phyloP scores from a whole-genome alignment of 2,113 vertebrate species.

The Amblyopsis rosae region DNA sequence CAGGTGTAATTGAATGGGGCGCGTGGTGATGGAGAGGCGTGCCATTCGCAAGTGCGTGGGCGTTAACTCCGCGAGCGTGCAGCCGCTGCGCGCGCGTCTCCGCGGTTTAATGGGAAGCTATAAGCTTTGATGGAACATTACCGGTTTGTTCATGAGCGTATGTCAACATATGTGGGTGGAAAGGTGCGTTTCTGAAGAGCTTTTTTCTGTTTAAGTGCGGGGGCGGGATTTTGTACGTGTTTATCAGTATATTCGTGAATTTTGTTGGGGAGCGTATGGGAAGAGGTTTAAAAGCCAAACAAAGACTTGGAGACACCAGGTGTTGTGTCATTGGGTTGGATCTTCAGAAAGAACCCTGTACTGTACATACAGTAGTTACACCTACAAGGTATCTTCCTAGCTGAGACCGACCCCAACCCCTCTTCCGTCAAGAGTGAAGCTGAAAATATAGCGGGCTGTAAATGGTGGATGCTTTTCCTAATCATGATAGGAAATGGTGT shows the following conservation, averaged over 20 bases:
- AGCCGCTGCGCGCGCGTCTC: constrained; percentile 40
- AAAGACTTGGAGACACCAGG: constrained; percentile 23
- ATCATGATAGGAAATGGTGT: too few species aligned
- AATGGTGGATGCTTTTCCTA: too few species aligned
- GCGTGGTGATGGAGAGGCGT: constrained; percentile 57
- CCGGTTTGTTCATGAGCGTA: constrained; percentile 62
- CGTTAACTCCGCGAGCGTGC: constrained; percentile 29
- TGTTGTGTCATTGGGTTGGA: constrained; percentile 8
- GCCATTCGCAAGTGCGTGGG: constrained; percentile 58
- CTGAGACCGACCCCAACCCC: too few species aligned
- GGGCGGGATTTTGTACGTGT: constrained; percentile 61
- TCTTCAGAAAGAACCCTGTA: not conserved
- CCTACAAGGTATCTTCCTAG: too few species aligned
- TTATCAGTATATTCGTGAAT: constrained; percentile 55
- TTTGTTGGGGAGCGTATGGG: constrained; percentile 10
- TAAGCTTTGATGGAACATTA: constrained; percentile 72
- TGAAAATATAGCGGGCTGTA: too few species aligned
- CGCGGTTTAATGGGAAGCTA: constrained; percentile 57
- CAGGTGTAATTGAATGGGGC: constrained; percentile 67
- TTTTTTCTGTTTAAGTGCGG: constrained; percentile 65
- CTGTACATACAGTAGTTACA: not conserved
- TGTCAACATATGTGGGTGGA: constrained; percentile 72
- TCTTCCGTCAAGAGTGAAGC: too few species aligned
- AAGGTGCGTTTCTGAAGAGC: constrained; percentile 70
- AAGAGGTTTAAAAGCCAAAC: constrained; percentile 40